Evolutionary conservation across 2,113 vertebrate species (phyloP).

Genomic region (Chionomys nivalis): DNA sequence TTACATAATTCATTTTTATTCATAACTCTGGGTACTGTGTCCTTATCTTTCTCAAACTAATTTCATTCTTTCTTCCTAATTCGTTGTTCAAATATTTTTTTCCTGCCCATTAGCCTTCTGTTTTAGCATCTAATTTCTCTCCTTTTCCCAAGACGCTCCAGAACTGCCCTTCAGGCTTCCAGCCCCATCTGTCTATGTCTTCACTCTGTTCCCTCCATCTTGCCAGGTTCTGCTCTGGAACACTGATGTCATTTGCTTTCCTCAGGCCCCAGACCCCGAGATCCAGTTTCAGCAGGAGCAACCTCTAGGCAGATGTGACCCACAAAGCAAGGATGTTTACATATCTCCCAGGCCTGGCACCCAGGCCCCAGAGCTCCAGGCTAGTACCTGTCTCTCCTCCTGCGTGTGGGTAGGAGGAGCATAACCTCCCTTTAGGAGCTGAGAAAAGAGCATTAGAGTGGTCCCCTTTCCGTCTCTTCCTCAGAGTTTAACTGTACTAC

Average conservation of each 20-base stretch:
- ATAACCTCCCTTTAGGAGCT: neutral
- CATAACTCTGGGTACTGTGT: neutral
- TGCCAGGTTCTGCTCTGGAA: neutral
- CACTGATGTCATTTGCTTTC: neutral
- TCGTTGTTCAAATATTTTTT: neutral
- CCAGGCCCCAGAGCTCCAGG: fast-evolving
- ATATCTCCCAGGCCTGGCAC: neutral
- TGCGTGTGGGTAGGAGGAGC: neutral
- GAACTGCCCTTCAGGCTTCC: neutral
- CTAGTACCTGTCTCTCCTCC: neutral
- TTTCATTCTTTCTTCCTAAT: neutral
- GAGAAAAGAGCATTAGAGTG: neutral
- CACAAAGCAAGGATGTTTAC: fast-evolving
- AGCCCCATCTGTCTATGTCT: neutral
- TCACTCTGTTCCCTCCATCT: neutral
- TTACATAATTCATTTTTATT: neutral
- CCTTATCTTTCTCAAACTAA: neutral
- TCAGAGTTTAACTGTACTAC: neutral
- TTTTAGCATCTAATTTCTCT: neutral
- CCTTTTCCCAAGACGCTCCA: neutral
- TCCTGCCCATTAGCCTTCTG: neutral
- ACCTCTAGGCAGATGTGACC: neutral
- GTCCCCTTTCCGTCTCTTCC: neutral
- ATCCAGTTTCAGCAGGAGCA: neutral
- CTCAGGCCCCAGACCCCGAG: neutral